Conservation (phyloP, 2,888 invertebrate genomes). For the Hypercompe scribonia region DNA sequence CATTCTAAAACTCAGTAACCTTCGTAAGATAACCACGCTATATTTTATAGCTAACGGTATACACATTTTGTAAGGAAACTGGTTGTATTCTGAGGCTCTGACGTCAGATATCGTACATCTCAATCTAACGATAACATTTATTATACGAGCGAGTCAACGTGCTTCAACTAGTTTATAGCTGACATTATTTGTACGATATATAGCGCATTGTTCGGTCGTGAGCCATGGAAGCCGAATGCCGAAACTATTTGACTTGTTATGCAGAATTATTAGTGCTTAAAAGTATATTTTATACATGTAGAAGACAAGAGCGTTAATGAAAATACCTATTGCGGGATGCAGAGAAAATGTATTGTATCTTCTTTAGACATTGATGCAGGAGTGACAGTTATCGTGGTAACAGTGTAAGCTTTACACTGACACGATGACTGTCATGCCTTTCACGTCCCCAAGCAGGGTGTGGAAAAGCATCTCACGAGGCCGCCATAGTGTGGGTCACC, state of each 20-base stretch:
- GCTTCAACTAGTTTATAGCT: conserved; percentile 13
- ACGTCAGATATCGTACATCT: conserved; percentile 33
- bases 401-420: too few relatives aligned
- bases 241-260: not conserved
- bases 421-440: too few relatives aligned
- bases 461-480: too few relatives aligned
- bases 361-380: too few relatives aligned
- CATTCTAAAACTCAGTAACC: too few relatives aligned
- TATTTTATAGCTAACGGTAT: conserved; percentile 3
- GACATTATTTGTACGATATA: not conserved
- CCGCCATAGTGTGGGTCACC: too few relatives aligned
- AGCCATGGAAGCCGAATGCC: conserved; percentile 1
- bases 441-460: too few relatives aligned
- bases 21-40: not conserved
- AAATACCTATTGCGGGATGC: not conserved
- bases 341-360: not conserved
- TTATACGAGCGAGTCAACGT: conserved; percentile 23
- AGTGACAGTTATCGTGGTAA: too few relatives aligned
- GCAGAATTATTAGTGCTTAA: not conserved
- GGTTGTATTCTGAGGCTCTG: conserved; percentile 4
- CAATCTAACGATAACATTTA: conserved; percentile 45
- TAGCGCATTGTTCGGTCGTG: conserved; percentile 4
- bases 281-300: not conserved
- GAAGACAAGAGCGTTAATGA: not conserved
- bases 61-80: not conserved